Percentiles rank a stretch among this genome's conserved stretches.
Conservation (phyloP, 2,888 invertebrate species). For the Lottia scabra region DNA sequence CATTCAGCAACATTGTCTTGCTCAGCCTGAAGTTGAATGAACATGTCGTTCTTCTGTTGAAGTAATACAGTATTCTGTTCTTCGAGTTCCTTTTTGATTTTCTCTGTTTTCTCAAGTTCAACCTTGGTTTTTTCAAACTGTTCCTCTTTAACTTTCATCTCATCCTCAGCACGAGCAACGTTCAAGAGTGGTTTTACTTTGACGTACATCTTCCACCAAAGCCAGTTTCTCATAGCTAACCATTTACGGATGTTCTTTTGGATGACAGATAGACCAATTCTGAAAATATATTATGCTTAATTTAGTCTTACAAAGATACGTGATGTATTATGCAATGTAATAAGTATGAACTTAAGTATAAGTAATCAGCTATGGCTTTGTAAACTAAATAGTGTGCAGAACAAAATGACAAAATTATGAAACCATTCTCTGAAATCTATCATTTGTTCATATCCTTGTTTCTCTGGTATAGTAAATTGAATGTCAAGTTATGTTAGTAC, state of each 20-base stretch:
- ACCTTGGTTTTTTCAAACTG: conserved; percentile 94
- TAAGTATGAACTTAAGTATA: no score
- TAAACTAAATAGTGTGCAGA: no score
- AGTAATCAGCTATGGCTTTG: neutral
- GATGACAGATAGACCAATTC: conserved; percentile 72
- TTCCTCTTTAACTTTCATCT: conserved; percentile 94
- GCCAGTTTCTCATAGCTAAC: conserved; percentile 98
- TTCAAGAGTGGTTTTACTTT: conserved; percentile 84
- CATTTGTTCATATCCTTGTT: no score
- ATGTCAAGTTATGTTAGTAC: no score
- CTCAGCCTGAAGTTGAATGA: conserved; percentile 79
- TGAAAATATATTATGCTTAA: conserved; percentile 87
- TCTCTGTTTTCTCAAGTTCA: conserved; percentile 92
- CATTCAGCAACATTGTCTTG: conserved; percentile 87
- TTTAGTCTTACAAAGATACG: conserved; percentile 68
- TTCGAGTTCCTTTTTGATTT: conserved; percentile 95
- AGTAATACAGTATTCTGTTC: conserved; percentile 88
- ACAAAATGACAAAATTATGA: neutral
- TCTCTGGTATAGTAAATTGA: no score
- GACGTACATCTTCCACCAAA: conserved; percentile 98
- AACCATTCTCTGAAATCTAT: no score
- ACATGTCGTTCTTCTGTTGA: conserved; percentile 91
- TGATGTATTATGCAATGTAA: neutral
- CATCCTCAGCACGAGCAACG: conserved; percentile 97
- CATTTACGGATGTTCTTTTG: conserved; percentile 99